Percentiles rank a stretch among this genome's conserved stretches.
These are phyloP conservation scores for Montipora foliosa DNA, from an alignment of 64 coral and sea anemone species.

Conservation along the genomic window DNA sequence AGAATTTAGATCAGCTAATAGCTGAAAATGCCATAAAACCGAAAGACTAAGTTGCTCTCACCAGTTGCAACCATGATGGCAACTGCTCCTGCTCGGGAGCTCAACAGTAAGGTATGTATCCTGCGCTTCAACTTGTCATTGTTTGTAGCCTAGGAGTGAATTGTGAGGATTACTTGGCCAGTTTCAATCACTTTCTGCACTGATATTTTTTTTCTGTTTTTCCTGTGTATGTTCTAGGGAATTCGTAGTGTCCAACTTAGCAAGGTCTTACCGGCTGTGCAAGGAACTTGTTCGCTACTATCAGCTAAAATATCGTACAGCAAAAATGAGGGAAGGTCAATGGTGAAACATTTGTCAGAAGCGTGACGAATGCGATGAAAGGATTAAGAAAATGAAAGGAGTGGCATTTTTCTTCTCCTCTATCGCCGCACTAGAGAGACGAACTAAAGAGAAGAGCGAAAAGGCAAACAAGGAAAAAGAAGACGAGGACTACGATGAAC, in stretches of 20 bases:
- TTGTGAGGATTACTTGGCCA: no score
- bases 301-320: neutral
- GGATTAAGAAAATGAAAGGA: neutral
- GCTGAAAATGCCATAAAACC: no score
- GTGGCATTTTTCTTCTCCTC: constrained; percentile 26
- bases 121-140: no score
- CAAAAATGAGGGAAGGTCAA: neutral
- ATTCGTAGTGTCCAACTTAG: neutral
- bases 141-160: no score
- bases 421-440: neutral
- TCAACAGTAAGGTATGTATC: no score
- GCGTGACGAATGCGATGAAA: neutral
- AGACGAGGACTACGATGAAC: neutral
- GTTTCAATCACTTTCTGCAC: no score
- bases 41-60: neutral
- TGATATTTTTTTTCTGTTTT: no score
- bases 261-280: neutral
- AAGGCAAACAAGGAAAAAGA: neutral
- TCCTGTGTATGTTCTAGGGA: neutral
- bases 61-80: no score
- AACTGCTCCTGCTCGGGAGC: no score
- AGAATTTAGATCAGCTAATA: no score
- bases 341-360: constrained; percentile 3
- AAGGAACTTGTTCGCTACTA: neutral
- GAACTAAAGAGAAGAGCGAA: neutral